A percentile compares a stretch with the other conserved stretches of the same genome.
Evolutionary conservation across 2,888 invertebrate species (phyloP).

Genomic region (Pterobdella sp.): DNA sequence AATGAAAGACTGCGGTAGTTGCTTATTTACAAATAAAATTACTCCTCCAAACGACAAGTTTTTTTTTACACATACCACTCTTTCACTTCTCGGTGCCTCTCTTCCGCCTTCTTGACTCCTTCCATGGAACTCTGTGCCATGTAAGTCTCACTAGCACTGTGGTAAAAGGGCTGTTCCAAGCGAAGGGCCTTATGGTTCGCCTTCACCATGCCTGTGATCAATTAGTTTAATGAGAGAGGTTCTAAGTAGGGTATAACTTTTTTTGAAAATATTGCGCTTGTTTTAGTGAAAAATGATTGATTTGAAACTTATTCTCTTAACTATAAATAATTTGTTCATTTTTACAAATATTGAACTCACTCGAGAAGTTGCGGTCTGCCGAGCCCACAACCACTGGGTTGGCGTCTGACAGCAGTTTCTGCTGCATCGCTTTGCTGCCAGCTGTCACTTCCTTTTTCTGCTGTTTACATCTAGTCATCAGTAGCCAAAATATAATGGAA

Average conservation of each 20-base stretch:
- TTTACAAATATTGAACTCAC: no score
- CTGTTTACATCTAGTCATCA: neutral
- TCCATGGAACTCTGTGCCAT: neutral
- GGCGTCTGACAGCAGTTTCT: constrained; percentile 18
- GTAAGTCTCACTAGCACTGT: neutral
- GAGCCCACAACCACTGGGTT: neutral
- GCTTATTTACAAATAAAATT: no score
- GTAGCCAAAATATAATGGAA: constrained; percentile 19
- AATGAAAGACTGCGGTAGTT: no score
- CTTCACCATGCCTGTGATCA: neutral
- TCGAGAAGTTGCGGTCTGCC: neutral
- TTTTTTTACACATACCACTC: constrained; percentile 7
- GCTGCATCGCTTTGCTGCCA: constrained; percentile 18
- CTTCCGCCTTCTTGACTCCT: neutral
- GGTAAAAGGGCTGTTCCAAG: neutral
- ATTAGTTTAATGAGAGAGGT: neutral
- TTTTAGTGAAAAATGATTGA: no score
- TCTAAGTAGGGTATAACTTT: neutral
- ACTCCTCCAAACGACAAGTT: no score
- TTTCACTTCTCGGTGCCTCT: constrained; percentile 8
- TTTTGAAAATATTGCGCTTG: no score
- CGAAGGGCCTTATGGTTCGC: neutral
- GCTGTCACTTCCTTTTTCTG: constrained; percentile 6
- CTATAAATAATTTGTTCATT: no score
- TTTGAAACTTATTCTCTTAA: no score